These are phyloP conservation scores for Odontamblyopus rebecca DNA, from an alignment of 2,797 vertebrate genomes.

Conservation along the genomic window DNA sequence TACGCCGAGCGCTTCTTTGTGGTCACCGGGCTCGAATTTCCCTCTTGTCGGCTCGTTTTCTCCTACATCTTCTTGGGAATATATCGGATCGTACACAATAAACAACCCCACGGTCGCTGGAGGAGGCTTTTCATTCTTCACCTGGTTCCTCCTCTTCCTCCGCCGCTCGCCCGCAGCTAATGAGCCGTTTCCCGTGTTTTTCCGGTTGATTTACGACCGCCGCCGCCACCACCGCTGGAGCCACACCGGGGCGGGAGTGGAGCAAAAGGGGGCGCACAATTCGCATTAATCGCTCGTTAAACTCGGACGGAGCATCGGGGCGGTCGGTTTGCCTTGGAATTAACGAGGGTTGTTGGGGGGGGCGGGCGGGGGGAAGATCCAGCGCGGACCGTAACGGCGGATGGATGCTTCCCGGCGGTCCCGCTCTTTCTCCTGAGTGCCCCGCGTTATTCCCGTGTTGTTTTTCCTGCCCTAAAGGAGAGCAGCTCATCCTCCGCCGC, in stretches of 20 bases:
- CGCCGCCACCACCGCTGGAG: slow-evolving; percentile 43
- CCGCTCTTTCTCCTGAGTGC: slow-evolving; percentile 38
- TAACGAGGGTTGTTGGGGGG: slow-evolving; percentile 14
- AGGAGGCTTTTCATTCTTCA: slow-evolving; percentile 33
- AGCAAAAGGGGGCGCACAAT: slow-evolving; percentile 39
- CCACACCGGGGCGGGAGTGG: slow-evolving; percentile 25
- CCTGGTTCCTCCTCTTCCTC: slow-evolving; percentile 38
- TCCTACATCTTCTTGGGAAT: slow-evolving; percentile 46
- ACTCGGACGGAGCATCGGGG: slow-evolving; percentile 29
- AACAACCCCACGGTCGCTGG: not conserved
- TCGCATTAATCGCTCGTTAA: slow-evolving; percentile 43
- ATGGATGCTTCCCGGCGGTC: slow-evolving; percentile 57
- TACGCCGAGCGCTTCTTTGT: slow-evolving; percentile 31
- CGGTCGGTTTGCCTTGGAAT: slow-evolving; percentile 37
- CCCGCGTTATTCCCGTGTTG: slow-evolving; percentile 9
- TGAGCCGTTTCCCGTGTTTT: slow-evolving; percentile 66
- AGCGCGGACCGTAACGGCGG: slow-evolving; percentile 36
- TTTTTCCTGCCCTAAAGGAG: slow-evolving; percentile 47
- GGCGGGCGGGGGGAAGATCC: not conserved
- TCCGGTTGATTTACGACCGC: slow-evolving; percentile 65
- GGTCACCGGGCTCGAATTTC: slow-evolving; percentile 25
- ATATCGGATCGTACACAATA: slow-evolving; percentile 31
- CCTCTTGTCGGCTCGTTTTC: slow-evolving; percentile 3
- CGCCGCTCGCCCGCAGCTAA: slow-evolving; percentile 48
- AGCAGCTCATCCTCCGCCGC: slow-evolving; percentile 62